Percentiles rank a stretch among this genome's conserved stretches.
Evolutionary conservation across 1,140 invertebrate species (phyloP).

Genomic region (Onthophagus taurus): DNA sequence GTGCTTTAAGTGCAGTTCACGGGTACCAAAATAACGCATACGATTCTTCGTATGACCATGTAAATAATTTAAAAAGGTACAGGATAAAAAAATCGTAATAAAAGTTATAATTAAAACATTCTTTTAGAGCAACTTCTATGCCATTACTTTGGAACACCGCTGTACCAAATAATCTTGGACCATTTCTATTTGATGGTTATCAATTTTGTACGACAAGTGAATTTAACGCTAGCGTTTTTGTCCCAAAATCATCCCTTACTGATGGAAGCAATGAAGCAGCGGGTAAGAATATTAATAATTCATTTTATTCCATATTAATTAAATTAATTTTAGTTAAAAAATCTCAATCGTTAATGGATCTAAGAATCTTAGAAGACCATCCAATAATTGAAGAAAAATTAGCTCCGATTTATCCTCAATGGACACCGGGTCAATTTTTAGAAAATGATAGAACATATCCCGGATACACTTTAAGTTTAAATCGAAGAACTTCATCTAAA

Average conservation of each 20-base stretch:
- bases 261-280: slow-evolving; percentile 18
- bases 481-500: slow-evolving; percentile 17
- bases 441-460: slow-evolving; percentile 23
- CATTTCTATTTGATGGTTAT: slow-evolving; percentile 26
- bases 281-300: slow-evolving; percentile 38
- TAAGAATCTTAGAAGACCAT: slow-evolving; percentile 36
- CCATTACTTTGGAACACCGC: slow-evolving; percentile 29
- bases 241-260: slow-evolving; percentile 33
- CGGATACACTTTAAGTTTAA: slow-evolving; percentile 16
- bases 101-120: no score
- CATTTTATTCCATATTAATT: slow-evolving; percentile 1
- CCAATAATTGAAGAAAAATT: slow-evolving; percentile 14
- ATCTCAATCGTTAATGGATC: slow-evolving; percentile 46
- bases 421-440: no score
- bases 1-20: slow-evolving; percentile 15
- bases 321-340: slow-evolving; percentile 40
- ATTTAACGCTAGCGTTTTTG: slow-evolving; percentile 49
- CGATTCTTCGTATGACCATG: slow-evolving; percentile 29
- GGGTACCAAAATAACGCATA: slow-evolving; percentile 35
- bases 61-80: slow-evolving; percentile 29
- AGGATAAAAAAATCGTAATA: no score
- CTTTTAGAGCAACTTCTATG: slow-evolving; percentile 26
- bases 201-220: slow-evolving; percentile 41
- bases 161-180: slow-evolving; percentile 24
- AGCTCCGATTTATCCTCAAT: no score